Conservation (phyloP, 2,888 invertebrate genomes). For the Chymomyza fuscimana region DNA sequence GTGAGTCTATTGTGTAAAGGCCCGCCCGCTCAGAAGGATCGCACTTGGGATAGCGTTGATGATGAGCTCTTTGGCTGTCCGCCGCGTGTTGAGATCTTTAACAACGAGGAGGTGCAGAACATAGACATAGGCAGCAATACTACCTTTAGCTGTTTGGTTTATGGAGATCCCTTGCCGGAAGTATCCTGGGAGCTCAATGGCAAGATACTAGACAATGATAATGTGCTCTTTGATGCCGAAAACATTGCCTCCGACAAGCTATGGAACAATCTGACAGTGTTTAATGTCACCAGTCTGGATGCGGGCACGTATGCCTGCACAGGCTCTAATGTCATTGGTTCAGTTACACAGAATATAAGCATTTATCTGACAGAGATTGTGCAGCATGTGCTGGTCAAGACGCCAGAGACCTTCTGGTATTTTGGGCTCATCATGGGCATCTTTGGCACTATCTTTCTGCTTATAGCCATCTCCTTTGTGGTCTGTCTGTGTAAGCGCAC, state of each 20-base stretch:
- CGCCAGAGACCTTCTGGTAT: constrained; percentile 89
- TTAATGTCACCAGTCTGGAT: constrained; percentile 89
- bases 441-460: constrained; percentile 84
- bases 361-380: constrained; percentile 85
- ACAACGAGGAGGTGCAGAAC: constrained; percentile 81
- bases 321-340: constrained; percentile 79
- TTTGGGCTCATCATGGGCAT: constrained; percentile 87
- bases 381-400: constrained; percentile 80
- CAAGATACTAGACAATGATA: constrained; percentile 81
- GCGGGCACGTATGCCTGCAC: constrained; percentile 91
- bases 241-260: constrained; percentile 77
- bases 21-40: constrained; percentile 85
- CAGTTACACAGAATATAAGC: constrained; percentile 81
- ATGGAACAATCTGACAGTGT: constrained; percentile 91
- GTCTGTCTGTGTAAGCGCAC: constrained; percentile 81
- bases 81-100: constrained; percentile 85
- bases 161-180: constrained; percentile 91
- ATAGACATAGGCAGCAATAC: constrained; percentile 91
- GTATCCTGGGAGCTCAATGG: constrained; percentile 92
- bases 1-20: constrained; percentile 87
- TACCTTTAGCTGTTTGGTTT: constrained; percentile 89
- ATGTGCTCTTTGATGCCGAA: constrained; percentile 81
- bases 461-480: constrained; percentile 83
- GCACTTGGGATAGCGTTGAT: constrained; percentile 88
- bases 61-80: constrained; percentile 90